A percentile compares a stretch with the other conserved stretches of the same genome.
phyloP scores from a whole-genome alignment of 2,113 vertebrate genomes.

The Isurus oxyrinchus region DNA sequence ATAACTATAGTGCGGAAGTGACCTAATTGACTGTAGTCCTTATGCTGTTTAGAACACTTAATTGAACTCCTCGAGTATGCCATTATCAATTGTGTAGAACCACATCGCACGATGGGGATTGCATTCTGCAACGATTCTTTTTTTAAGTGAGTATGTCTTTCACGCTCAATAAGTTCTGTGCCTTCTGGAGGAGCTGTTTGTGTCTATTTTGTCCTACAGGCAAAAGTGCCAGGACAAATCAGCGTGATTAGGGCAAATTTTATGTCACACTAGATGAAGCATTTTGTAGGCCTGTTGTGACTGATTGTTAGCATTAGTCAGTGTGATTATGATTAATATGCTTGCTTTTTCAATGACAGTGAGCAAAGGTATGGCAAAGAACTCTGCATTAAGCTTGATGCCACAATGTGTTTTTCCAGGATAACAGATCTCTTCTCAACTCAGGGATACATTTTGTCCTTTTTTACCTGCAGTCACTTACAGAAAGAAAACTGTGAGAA shows the following conservation, averaged over 20 bases:
- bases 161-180: constrained; percentile 35
- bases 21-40: constrained; percentile 7
- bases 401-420: neutral
- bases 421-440: neutral
- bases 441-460: neutral
- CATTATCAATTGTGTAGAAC: constrained; percentile 29
- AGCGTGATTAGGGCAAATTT: constrained; percentile 70
- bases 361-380: constrained; percentile 49
- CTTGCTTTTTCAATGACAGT: constrained; percentile 66
- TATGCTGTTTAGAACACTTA: constrained; percentile 37
- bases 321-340: constrained; percentile 90
- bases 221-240: constrained; percentile 63
- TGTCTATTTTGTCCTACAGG: constrained; percentile 59
- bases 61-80: neutral
- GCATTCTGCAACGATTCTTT: constrained; percentile 33
- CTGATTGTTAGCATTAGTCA: constrained; percentile 81
- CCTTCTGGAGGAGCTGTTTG: constrained; percentile 31
- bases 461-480: neutral
- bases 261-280: constrained; percentile 73
- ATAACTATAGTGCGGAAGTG: neutral
- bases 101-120: neutral
- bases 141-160: constrained; percentile 42
- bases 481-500: neutral
- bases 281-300: constrained; percentile 65
- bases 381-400: neutral